phyloP scores from a whole-genome alignment of 2,888 invertebrate genomes.

The Nemotelus nigrinus region DNA sequence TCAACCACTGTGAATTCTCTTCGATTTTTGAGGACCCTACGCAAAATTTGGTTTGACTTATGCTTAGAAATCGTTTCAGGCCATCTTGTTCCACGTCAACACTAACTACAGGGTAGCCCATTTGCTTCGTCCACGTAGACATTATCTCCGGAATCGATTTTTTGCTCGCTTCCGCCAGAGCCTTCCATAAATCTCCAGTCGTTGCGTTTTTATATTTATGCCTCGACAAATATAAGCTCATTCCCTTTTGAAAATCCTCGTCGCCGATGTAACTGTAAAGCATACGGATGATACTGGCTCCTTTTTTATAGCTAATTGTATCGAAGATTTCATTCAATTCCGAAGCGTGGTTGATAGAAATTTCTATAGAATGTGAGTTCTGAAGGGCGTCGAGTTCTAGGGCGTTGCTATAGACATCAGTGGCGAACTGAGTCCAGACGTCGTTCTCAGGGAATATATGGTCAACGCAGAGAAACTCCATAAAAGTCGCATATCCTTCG shows the following conservation, averaged over 20 bases:
- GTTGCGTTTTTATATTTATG: slow-evolving; percentile 92
- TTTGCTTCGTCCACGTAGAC: slow-evolving; percentile 88
- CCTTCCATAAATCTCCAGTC: slow-evolving; percentile 93
- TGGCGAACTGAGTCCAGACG: slow-evolving; percentile 96
- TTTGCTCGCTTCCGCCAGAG: slow-evolving; percentile 86
- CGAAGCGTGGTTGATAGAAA: slow-evolving; percentile 91
- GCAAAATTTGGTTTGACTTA: slow-evolving; percentile 86
- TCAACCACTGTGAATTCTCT: slow-evolving; percentile 81
- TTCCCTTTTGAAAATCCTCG: slow-evolving; percentile 89
- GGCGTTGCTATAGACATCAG: slow-evolving; percentile 85
- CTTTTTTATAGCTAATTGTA: slow-evolving; percentile 96
- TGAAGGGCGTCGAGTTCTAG: slow-evolving; percentile 87
- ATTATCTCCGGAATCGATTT: slow-evolving; percentile 84
- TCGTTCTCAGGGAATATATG: slow-evolving; percentile 94
- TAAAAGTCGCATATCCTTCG: slow-evolving; percentile 96
- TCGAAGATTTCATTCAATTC: slow-evolving; percentile 99
- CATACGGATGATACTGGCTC: slow-evolving; percentile 95
- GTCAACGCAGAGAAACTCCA: slow-evolving; percentile 93
- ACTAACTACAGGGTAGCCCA: slow-evolving; percentile 89
- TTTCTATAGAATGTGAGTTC: slow-evolving; percentile 96
- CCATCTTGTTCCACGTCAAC: slow-evolving; percentile 72
- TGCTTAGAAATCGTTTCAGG: slow-evolving; percentile 72
- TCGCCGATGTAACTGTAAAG: slow-evolving; percentile 93
- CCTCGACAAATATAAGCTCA: slow-evolving; percentile 87
- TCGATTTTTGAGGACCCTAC: slow-evolving; percentile 77